Evolutionary conservation across 2,888 invertebrate genomes (phyloP).

Genomic region (Coelogynopora nodosa): DNA sequence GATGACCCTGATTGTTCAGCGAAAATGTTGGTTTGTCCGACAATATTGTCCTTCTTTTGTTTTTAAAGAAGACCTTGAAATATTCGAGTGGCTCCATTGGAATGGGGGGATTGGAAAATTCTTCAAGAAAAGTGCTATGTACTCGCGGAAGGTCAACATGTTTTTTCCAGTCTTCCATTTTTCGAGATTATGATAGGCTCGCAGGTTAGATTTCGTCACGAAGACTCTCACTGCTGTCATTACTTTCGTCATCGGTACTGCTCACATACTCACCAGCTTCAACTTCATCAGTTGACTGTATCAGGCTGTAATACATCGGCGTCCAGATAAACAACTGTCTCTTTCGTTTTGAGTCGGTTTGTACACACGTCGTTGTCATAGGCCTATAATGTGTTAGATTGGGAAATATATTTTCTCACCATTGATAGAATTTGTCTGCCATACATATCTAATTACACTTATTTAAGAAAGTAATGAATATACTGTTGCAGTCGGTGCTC

Average conservation of each 20-base stretch:
- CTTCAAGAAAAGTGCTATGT: background rate
- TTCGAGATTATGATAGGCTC: background rate
- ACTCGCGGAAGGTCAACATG: background rate
- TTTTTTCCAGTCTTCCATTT: background rate
- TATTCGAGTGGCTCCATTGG: slow-evolving; percentile 22
- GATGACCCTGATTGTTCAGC: slow-evolving; percentile 5
- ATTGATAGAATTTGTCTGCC: too few species aligned
- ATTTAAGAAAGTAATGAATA: too few species aligned
- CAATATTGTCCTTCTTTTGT: slow-evolving; percentile 23
- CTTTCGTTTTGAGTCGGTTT: background rate
- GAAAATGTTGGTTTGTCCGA: background rate
- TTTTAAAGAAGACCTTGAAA: slow-evolving; percentile 20
- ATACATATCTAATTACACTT: too few species aligned
- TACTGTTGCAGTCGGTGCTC: too few species aligned
- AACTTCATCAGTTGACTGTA: background rate
- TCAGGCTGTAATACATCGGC: background rate
- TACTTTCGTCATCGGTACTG: background rate
- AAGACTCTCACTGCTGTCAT: too few species aligned
- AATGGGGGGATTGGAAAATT: background rate
- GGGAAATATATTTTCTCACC: too few species aligned
- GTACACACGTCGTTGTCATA: background rate
- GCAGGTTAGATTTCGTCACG: background rate
- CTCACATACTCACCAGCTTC: background rate
- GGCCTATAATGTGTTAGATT: too few species aligned
- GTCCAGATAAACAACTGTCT: background rate